A percentile compares a stretch with the other conserved stretches of the same genome.
Conservation (phyloP, 35 echinoderm and acorn worm genomes). For the Diadema setosum region DNA sequence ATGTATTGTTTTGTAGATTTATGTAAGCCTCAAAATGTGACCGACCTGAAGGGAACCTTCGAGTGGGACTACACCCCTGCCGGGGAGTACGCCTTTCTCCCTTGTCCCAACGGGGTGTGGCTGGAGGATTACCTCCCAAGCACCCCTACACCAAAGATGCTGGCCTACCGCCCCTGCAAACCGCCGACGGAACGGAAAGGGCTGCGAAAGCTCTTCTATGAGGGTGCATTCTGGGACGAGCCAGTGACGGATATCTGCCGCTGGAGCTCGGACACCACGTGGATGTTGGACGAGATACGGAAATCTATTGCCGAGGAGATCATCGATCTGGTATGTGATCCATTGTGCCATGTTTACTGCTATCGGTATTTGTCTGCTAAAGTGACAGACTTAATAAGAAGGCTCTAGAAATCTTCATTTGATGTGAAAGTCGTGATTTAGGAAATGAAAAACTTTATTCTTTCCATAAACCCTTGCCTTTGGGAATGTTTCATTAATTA, state of each 20-base stretch:
- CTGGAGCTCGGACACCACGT: slow-evolving; percentile 68
- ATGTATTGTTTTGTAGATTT: slow-evolving; percentile 65
- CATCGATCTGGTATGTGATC: slow-evolving; percentile 47
- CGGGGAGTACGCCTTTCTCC: slow-evolving; percentile 54
- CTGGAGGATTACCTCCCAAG: background rate
- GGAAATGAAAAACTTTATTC: too few species aligned
- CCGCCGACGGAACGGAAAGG: background rate
- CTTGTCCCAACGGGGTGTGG: slow-evolving; percentile 79
- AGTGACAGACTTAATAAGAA: too few species aligned
- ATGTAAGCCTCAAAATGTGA: slow-evolving; percentile 20
- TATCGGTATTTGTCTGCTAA: too few species aligned
- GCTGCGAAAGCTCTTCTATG: slow-evolving; percentile 8
- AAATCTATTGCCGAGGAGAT: slow-evolving; percentile 27
- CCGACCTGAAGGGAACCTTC: slow-evolving; percentile 60
- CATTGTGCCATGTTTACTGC: background rate
- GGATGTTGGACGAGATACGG: slow-evolving; percentile 50
- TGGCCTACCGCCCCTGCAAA: slow-evolving; percentile 24
- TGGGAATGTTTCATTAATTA: too few species aligned
- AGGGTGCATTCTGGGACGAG: slow-evolving; percentile 61
- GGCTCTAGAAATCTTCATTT: too few species aligned
- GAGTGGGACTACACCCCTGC: slow-evolving; percentile 68
- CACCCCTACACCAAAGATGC: background rate
- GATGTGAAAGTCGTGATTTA: too few species aligned
- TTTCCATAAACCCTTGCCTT: too few species aligned
- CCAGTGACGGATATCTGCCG: slow-evolving; percentile 49